Conservation (phyloP, 2,113 vertebrate species). For the Acanthisitta chloris region DNA sequence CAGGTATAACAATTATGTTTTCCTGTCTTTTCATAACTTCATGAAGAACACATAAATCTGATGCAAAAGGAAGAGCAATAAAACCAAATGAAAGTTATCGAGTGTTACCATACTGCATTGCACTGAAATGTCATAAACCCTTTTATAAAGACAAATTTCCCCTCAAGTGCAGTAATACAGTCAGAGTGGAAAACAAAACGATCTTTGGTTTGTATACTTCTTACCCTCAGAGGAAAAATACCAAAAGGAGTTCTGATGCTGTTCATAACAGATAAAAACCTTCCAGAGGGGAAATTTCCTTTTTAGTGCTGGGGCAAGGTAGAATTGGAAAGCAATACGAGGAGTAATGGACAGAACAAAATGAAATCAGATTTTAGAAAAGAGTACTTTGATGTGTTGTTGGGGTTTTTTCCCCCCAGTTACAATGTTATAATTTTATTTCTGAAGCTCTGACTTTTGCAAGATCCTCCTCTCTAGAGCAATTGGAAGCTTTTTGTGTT, state of each 20-base stretch:
- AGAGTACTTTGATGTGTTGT: neutral
- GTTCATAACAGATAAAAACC: constrained; percentile 50
- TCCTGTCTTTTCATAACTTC: neutral
- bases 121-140: constrained; percentile 48
- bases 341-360: constrained; percentile 32
- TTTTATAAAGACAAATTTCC: constrained; percentile 64
- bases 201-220: constrained; percentile 58
- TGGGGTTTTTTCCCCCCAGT: neutral
- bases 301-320: constrained; percentile 36
- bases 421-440: neutral
- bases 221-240: constrained; percentile 56
- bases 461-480: neutral
- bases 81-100: constrained; percentile 44
- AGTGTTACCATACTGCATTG: constrained; percentile 18
- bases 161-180: constrained; percentile 57
- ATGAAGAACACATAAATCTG: neutral
- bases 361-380: constrained; percentile 33
- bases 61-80: constrained; percentile 35
- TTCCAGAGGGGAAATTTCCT: constrained; percentile 54
- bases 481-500: neutral
- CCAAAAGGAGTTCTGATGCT: constrained; percentile 37
- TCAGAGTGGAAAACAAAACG: constrained; percentile 45
- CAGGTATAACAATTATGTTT: neutral
- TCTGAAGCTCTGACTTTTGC: neutral
- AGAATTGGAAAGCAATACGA: constrained; percentile 30